These are phyloP conservation scores for Hiodon tergisus DNA, from an alignment of 2,113 vertebrate genomes.

Conservation along the genomic window DNA sequence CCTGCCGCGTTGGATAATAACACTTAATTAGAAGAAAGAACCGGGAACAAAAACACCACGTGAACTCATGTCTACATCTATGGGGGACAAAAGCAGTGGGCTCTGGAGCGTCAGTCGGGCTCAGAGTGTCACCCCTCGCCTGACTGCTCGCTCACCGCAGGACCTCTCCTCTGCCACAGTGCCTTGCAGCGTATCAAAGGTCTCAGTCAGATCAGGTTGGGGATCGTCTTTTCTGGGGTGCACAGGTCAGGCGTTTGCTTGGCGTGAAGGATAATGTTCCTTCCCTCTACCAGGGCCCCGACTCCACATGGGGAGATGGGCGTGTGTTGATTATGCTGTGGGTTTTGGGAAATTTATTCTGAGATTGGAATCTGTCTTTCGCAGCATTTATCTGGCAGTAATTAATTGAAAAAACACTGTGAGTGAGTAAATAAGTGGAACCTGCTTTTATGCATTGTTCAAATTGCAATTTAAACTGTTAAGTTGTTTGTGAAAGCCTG, in stretches of 20 bases:
- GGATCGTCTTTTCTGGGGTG: conserved; percentile 49
- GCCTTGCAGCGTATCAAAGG: conserved; percentile 23
- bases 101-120: conserved; percentile 50
- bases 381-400: too few relatives aligned
- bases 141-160: conserved; percentile 34
- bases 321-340: too few relatives aligned
- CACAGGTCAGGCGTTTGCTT: conserved; percentile 34
- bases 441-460: too few relatives aligned
- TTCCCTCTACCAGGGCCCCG: too few relatives aligned
- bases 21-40: conserved; percentile 58
- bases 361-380: too few relatives aligned
- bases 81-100: conserved; percentile 34
- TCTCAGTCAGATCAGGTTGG: conserved; percentile 47
- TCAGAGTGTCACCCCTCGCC: neutral
- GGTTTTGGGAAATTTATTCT: too few relatives aligned
- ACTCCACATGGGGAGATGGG: too few relatives aligned
- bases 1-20: conserved; percentile 66
- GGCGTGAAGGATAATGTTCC: neutral
- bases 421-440: too few relatives aligned
- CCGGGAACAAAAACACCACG: conserved; percentile 33
- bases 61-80: conserved; percentile 26
- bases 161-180: conserved; percentile 32
- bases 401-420: too few relatives aligned
- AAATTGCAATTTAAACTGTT: too few relatives aligned
- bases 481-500: too few relatives aligned